Percentiles rank a stretch among this genome's conserved stretches.
phyloP scores from a whole-genome alignment of 2,888 invertebrate species.

The Drosophila stalkeri region DNA sequence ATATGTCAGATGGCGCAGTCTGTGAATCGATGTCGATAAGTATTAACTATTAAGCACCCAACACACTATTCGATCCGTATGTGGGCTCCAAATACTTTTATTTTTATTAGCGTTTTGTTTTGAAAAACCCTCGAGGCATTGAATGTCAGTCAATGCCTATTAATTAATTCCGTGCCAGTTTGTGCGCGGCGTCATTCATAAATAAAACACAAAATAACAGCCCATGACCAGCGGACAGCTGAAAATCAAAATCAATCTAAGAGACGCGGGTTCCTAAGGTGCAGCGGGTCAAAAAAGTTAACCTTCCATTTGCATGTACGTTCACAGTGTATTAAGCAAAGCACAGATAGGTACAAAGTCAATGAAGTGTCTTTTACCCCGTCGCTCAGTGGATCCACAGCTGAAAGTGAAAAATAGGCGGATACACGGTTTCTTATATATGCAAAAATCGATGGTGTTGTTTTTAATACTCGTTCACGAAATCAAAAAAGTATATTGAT shows the following conservation, averaged over 20 bases:
- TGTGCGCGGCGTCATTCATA: slow-evolving; percentile 71
- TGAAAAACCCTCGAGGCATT: slow-evolving; percentile 61
- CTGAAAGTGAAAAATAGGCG: background rate
- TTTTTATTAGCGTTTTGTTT: slow-evolving; percentile 59
- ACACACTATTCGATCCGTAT: slow-evolving; percentile 27
- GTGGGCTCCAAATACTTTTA: slow-evolving; percentile 16
- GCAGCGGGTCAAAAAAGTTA: slow-evolving; percentile 39
- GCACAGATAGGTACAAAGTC: slow-evolving; percentile 36
- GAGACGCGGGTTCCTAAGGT: slow-evolving; percentile 27
- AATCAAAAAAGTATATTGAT: background rate
- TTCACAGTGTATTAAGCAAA: slow-evolving; percentile 13
- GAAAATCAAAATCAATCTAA: slow-evolving; percentile 9
- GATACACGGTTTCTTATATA: background rate
- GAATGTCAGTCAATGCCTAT: slow-evolving; percentile 46
- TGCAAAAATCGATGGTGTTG: background rate
- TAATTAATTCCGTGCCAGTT: slow-evolving; percentile 64
- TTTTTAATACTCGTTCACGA: background rate
- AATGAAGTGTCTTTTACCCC: slow-evolving; percentile 35
- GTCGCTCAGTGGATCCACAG: slow-evolving; percentile 16
- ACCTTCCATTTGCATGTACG: slow-evolving; percentile 49
- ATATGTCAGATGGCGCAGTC: slow-evolving; percentile 48
- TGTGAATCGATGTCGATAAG: slow-evolving; percentile 47
- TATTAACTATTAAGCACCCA: slow-evolving; percentile 21
- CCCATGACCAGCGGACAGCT: slow-evolving; percentile 1
- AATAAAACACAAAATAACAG: slow-evolving; percentile 31